Evolutionary conservation across 2,888 invertebrate genomes (phyloP), one percentile per base, ranked within the genome.

Genomic region (Poecilobothrus nobilitatus): DNA sequence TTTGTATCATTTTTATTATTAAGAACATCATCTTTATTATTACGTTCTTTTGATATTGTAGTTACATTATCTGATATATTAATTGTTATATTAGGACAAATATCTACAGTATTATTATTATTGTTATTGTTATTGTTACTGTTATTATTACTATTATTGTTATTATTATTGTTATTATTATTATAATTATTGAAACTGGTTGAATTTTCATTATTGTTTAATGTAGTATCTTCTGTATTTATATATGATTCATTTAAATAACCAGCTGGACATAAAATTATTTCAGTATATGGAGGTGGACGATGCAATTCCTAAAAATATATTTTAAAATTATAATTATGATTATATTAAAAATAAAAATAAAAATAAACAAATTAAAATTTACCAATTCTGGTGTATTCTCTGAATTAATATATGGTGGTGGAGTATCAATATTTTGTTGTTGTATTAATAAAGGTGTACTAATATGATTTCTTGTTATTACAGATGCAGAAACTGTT

Each of bases 211-310:
- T 1, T 62, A 41, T 41, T 41, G 9, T 9, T 12, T 41, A 6
- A 3, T 27, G 27, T 27, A 53, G 27, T 27, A 53, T 53, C 12
- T n/a, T 71, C 71, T 5, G 65, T 15, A 62, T 69, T 66, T 20
- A 65, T 34, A 66, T 69, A 71, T n/a, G 70, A 68, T 22, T 69
- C 53, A 62, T 72, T 72, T 27, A 69, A 63, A 10, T 71, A 72
- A 2, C 71, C 73, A 41, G 63, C 41, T 0, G 71, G 68, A 34
- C 41, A 70, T 22, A 72, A 41, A 12, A 71, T 68, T 10, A 73
- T 62, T 41, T 74, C 74, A 10, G 72, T 67, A 63, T 74, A 74
- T 10, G 72, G 69, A 22, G 74, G 74, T 18, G 74, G 74, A 22
- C 68, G 64, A 34, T 73, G 67, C 34, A 66, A 65, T 33, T 64